Base-by-base conservation (phyloP, 2,888 invertebrate genomes). In the Itoplectis maculator region DNA sequence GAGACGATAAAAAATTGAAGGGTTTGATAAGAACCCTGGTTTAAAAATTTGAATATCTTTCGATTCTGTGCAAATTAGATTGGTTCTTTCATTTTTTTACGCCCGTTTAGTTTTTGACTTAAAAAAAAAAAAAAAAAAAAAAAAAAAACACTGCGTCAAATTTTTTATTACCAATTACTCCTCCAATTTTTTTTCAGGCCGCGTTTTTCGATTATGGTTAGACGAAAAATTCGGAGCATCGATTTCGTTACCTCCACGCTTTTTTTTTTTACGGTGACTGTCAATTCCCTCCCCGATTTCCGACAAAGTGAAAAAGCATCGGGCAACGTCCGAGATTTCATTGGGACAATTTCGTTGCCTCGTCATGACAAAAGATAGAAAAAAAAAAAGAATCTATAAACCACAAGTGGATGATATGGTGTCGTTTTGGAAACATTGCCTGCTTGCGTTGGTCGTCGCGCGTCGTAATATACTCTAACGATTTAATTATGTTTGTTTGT, bases 391-490 rank as follows among this genome's bases (percentile, higher is more conserved):
- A 42, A 29, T 65, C 63, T 20, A 74, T 69, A 69, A 49, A 77
- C 68, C 81, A 65, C 56, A 69, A 77, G 73, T 61, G 42, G 42
- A 15, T 61, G n/a, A 42, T 51, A 66, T 59, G 18, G 51, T 45
- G 40, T 54, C 84, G 85, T 88, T 87, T 90, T 90, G 90, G 89
- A 91, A 91, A 90, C 89, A 90, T 89, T 88, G 89, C 79, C 87
- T 75, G 42, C 69, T 61, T 81, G 80, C 87, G 88, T 89, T 87
- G 84, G 85, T 86, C 86, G 83, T 89, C 87, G 86, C 90, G 87
- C 82, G 59, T 88, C 85, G 83, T 86, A 86, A 87, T 89, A 90
- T 89, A 86, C 84, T 90, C 90, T 90, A 90, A 89, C 85, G 85
- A 86, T 89, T 89, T 89, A 88, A 84, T 89, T 90, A 88, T 88